phyloP scores from a whole-genome alignment of 2,797 vertebrate species.

The Argentina silus region DNA sequence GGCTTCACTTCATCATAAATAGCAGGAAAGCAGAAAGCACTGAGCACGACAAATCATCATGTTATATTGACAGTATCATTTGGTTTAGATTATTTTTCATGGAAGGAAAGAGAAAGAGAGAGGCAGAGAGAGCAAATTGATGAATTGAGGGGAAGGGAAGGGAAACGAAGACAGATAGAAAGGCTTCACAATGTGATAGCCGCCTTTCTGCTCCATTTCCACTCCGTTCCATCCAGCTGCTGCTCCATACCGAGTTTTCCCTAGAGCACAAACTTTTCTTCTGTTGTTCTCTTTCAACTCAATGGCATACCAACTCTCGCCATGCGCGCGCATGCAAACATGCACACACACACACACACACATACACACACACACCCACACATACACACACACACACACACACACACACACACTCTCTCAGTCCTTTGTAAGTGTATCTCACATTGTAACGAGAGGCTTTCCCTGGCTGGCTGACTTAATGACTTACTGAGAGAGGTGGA shows the following conservation, averaged over 20 bases:
- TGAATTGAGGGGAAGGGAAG: slow-evolving; percentile 5
- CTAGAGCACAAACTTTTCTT: slow-evolving; percentile 68
- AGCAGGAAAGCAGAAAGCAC: too few species aligned
- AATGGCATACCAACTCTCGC: slow-evolving; percentile 54
- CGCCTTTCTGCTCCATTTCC: slow-evolving; percentile 19
- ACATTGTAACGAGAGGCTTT: slow-evolving; percentile 8
- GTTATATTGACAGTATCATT: too few species aligned
- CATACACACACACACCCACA: slow-evolving; percentile 14
- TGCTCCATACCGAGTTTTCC: slow-evolving; percentile 82
- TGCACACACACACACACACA: slow-evolving; percentile 21
- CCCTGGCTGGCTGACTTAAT: slow-evolving; percentile 2
- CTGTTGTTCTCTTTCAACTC: slow-evolving; percentile 64
- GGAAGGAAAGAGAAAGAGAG: not conserved
- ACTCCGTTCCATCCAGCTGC: slow-evolving; percentile 47
- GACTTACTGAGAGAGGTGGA: slow-evolving; percentile 27
- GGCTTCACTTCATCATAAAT: not conserved
- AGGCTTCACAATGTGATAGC: slow-evolving; percentile 6
- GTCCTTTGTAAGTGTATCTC: slow-evolving; percentile 17
- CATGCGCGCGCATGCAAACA: not conserved
- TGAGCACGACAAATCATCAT: too few species aligned
- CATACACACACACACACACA: slow-evolving; percentile 23
- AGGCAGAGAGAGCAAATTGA: not conserved
- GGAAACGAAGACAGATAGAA: slow-evolving; percentile 1
- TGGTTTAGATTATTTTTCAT: too few species aligned
- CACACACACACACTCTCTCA: slow-evolving; percentile 14